Evolutionary conservation across 2,113 vertebrate species (phyloP).

Genomic region (Arothron firmamentum): DNA sequence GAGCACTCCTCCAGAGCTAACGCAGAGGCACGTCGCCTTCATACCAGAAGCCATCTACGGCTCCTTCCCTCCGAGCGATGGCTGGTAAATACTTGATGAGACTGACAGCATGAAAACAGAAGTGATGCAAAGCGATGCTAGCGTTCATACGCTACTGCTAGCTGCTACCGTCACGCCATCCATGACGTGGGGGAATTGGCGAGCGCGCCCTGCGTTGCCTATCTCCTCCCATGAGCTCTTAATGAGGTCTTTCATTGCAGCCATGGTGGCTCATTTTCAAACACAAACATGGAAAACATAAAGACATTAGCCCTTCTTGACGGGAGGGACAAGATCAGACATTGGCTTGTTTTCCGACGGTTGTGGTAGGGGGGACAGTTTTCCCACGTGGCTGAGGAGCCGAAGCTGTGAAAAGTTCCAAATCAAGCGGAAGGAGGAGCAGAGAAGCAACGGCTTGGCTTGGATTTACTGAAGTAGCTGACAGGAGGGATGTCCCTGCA

Average conservation of each 20-base stretch:
- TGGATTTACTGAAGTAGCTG: too few species aligned
- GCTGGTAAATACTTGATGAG: constrained; percentile 50
- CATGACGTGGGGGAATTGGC: constrained; percentile 16
- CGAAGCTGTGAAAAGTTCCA: too few species aligned
- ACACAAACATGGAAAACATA: constrained; percentile 17
- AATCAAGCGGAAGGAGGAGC: too few species aligned
- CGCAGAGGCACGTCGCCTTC: constrained; percentile 17
- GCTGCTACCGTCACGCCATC: constrained; percentile 14
- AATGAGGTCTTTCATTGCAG: constrained; percentile 10
- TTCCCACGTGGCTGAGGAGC: constrained; percentile 20
- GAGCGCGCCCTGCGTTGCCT: constrained; percentile 5
- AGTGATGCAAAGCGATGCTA: constrained; percentile 15
- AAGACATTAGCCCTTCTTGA: neutral
- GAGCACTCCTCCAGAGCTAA: constrained; percentile 4
- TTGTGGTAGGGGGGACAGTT: constrained; percentile 43
- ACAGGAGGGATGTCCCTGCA: too few species aligned
- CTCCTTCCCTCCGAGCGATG: constrained; percentile 47
- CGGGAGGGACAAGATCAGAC: constrained; percentile 20
- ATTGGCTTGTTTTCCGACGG: constrained; percentile 36
- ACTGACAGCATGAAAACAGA: constrained; percentile 25
- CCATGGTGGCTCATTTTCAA: constrained; percentile 51
- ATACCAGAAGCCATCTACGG: constrained; percentile 38
- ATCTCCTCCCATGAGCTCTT: constrained; percentile 12
- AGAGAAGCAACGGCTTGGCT: too few species aligned
- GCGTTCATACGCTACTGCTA: constrained; percentile 10